A percentile compares a stretch with the other conserved stretches of the same genome.
These are phyloP conservation scores for Carassius carassius DNA, from an alignment of 2,113 vertebrate species.

Conservation along the genomic window DNA sequence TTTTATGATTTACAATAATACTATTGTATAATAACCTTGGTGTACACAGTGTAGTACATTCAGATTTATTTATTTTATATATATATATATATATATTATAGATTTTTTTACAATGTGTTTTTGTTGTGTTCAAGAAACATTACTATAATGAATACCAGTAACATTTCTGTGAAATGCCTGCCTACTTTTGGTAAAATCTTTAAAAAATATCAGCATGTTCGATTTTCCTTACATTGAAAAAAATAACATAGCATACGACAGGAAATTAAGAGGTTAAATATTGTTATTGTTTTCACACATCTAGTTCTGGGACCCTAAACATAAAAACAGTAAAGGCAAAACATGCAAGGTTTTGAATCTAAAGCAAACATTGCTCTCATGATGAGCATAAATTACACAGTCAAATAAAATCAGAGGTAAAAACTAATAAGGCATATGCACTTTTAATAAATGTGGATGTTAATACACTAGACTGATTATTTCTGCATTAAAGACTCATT, in stretches of 20 bases:
- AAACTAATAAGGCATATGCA: not conserved
- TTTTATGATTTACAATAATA: too few species aligned
- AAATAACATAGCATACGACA: not conserved
- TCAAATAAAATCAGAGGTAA: not conserved
- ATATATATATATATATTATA: too few species aligned
- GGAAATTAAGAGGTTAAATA: not conserved
- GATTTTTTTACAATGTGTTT: not conserved
- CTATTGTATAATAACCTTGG: too few species aligned
- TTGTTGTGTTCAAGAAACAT: not conserved
- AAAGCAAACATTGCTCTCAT: not conserved
- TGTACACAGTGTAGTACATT: too few species aligned
- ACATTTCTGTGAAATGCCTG: not conserved
- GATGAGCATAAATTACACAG: not conserved
- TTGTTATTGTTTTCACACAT: not conserved
- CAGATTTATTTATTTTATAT: too few species aligned
- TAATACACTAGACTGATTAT: not conserved
- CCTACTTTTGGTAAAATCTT: not conserved
- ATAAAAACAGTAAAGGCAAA: slow-evolving; percentile 1
- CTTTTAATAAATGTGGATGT: too few species aligned
- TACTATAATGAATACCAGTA: too few species aligned
- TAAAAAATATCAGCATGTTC: not conserved
- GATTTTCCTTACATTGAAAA: not conserved
- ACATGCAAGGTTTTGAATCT: not conserved
- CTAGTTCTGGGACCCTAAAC: slow-evolving; percentile 16
- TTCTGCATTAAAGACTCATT: slow-evolving; percentile 4